Base-by-base conservation (phyloP, 2,797 vertebrate species). In the Lagocephalus sceleratus region DNA sequence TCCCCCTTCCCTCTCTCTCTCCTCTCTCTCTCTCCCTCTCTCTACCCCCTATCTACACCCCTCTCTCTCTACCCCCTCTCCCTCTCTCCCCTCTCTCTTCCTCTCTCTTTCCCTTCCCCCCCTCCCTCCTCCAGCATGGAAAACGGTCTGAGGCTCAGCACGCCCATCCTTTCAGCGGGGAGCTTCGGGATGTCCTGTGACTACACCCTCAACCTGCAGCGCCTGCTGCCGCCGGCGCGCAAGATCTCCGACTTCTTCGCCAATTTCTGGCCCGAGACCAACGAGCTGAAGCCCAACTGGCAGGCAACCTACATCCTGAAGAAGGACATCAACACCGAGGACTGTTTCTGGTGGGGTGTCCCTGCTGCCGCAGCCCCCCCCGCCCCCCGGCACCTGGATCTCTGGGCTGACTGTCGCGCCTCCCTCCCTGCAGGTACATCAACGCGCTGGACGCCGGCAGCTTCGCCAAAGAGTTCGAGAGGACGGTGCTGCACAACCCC, bases 291-390 rank as follows among this genome's bases (percentile, higher is more conserved):
- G 66, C 79, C 87, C 0, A 0, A 0, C 0, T 99, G 97, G 97
- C 29, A 81, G 5, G 82, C 89, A 2, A 79, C 90, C 0, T 97
- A 96, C 52, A 41, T 97, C 68, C 97, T 94, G 74, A 99, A 96
- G 84, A 92, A 88, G 41, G 35, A 19, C 0, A 58, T 53, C 0
- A 76, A 82, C 68, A 81, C 90, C 0, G 97, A 99, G 68, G 88
- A 94, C 20, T 99, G 96, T 63, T 78, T 93, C 58, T 98, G 97
- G 97, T 98, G 83, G 90, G 92, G n/a, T n/a, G n/a, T n/a, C n/a
- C n/a, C n/a, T n/a, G n/a, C n/a, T n/a, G n/a, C n/a, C n/a, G n/a
- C n/a, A n/a, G n/a, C n/a, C n/a, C n/a, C n/a, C n/a, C n/a, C n/a
- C n/a, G n/a, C n/a, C n/a, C n/a, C n/a, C n/a, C n/a, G n/a, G n/a